Base-by-base conservation (phyloP, 2,888 invertebrate genomes). In the Vandiemenella viatica region DNA sequence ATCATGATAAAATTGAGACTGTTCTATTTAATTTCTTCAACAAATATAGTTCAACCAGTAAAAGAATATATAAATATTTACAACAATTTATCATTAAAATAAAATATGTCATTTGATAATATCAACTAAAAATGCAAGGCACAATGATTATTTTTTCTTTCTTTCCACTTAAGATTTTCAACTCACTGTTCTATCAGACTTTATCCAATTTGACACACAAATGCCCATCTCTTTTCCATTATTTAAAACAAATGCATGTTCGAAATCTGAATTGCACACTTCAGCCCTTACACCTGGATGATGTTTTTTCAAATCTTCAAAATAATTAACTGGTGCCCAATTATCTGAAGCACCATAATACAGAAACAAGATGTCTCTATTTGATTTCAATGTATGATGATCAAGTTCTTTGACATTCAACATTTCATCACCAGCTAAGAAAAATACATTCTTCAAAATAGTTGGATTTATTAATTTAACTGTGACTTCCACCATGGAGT, bases 221-320 rank as follows among this genome's bases (percentile, higher is more conserved):
- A 60, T 61, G 1, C 73, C 83, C 60, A 86, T 72, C 56, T 67
- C 66, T 45, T 67, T 62, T 1, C 80, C 78, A 37, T 73, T 67
- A 41, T 73, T 71, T 37, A 93, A 63, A 5, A 91, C 87, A 74
- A 90, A 95, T 3, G 86, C 80, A 67, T 95, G 93, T 23, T 74
- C 71, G 58, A 75, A 75, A 17, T 74, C 72, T 43, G 72, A 65
- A 17, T 70, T 66, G 61, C 80, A 80, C 17, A 83, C 59, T 52
- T 72, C 64, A 3, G 78, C 76, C 54, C 80, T 72, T 6, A 78
- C 66, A 48, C 72, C 65, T 0, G 82, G 80, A 62, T 79, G 72
- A 49, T 67, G 67, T 17, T 65, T 57, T 53, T 71, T 74, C 50
- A 93, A 65, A 53, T 81, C 76, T 20, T 79, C 67, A 61, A 77